Evolutionary conservation across 2,888 invertebrate genomes (phyloP).

Genomic region (Elmis aenea): DNA sequence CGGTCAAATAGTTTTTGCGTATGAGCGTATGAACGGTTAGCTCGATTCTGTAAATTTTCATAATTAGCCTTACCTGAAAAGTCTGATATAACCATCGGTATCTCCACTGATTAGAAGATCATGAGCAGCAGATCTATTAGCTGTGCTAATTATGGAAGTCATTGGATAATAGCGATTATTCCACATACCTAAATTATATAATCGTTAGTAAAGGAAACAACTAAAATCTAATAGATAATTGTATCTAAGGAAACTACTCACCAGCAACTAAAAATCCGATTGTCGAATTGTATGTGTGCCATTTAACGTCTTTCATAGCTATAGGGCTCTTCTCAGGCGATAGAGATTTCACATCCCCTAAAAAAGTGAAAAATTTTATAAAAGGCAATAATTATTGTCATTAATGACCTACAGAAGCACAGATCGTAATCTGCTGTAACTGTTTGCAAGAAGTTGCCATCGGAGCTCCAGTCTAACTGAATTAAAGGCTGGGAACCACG

Average conservation of each 20-base stretch:
- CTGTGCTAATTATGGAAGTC: conserved; percentile 76
- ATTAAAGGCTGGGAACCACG: conserved; percentile 79
- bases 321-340: conserved; percentile 83
- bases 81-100: conserved; percentile 79
- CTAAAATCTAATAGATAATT: not conserved
- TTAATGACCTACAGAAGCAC: conserved; percentile 82
- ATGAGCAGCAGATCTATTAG: conserved; percentile 76
- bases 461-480: conserved; percentile 88
- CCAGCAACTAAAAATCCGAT: conserved; percentile 85
- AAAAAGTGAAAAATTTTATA: too few species aligned
- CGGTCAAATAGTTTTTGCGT: too few species aligned
- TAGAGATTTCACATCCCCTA: conserved; percentile 85
- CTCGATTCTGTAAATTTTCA: too few species aligned
- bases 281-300: conserved; percentile 82
- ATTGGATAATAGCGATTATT: conserved; percentile 84
- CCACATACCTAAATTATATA: conserved; percentile 67
- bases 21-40: too few species aligned
- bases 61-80: conserved; percentile 84
- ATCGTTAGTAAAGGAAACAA: not conserved
- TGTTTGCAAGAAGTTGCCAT: conserved; percentile 81
- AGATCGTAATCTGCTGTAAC: conserved; percentile 87
- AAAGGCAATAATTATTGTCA: not conserved
- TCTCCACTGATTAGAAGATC: conserved; percentile 82
- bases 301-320: conserved; percentile 87
- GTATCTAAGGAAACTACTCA: too few species aligned